A percentile compares a stretch with the other conserved stretches of the same genome.
phyloP scores from a whole-genome alignment of 2,888 invertebrate genomes.

The Drosophila subquinaria region DNA sequence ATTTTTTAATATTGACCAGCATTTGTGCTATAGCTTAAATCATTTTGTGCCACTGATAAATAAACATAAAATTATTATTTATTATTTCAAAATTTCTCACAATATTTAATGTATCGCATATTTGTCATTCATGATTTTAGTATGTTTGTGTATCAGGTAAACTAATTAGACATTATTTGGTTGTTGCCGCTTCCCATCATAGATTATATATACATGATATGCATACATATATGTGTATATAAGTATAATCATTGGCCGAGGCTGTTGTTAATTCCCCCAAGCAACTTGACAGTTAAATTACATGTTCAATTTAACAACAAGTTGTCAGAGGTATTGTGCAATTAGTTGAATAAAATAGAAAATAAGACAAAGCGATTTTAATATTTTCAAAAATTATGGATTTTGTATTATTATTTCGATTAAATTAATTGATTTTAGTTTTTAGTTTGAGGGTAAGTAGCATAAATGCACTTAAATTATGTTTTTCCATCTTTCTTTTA shows the following conservation, averaged over 20 bases:
- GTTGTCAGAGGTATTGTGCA: slow-evolving; percentile 26
- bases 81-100: slow-evolving; percentile 43
- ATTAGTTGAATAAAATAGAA: slow-evolving; percentile 37
- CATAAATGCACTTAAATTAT: slow-evolving; percentile 60
- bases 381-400: slow-evolving; percentile 73
- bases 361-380: slow-evolving; percentile 44
- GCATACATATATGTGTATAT: slow-evolving; percentile 25
- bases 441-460: slow-evolving; percentile 67
- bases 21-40: background rate
- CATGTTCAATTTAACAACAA: slow-evolving; percentile 50
- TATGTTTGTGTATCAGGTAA: slow-evolving; percentile 35
- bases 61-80: slow-evolving; percentile 57
- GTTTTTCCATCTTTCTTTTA: slow-evolving; percentile 21
- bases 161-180: slow-evolving; percentile 58
- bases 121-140: slow-evolving; percentile 35
- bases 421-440: slow-evolving; percentile 59
- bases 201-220: slow-evolving; percentile 38
- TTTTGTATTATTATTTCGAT: slow-evolving; percentile 71
- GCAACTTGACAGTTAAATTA: slow-evolving; percentile 57
- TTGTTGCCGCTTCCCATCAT: slow-evolving; percentile 53
- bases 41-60: slow-evolving; percentile 8
- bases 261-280: slow-evolving; percentile 23
- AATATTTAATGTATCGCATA: slow-evolving; percentile 42
- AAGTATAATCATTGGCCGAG: slow-evolving; percentile 39
- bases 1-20: background rate